These are phyloP conservation scores for Microctenopoma steveboyesi DNA, from an alignment of 2,797 vertebrate species.

Conservation along the genomic window DNA sequence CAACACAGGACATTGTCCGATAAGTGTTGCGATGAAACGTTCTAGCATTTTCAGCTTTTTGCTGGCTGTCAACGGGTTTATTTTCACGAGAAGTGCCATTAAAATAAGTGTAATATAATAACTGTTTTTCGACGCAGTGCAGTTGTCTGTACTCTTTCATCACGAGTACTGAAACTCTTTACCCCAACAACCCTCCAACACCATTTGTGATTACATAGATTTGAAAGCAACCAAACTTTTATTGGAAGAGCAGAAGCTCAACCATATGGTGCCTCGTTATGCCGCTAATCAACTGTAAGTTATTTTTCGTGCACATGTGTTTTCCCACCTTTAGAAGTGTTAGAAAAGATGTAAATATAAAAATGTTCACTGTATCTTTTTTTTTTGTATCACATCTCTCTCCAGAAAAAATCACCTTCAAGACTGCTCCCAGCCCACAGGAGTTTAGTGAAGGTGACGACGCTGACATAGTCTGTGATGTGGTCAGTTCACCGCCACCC, in stretches of 20 bases:
- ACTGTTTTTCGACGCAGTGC: not conserved
- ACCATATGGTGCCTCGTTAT: conserved; percentile 12
- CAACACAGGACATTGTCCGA: not conserved
- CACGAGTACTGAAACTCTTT: not conserved
- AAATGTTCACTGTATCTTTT: not conserved
- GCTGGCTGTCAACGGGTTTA: not conserved
- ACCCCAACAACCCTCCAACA: not conserved
- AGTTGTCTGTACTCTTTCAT: not conserved
- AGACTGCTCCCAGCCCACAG: conserved; percentile 90
- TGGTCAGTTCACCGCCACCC: conserved; percentile 92
- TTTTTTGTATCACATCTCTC: conserved; percentile 15
- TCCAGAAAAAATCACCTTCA: conserved; percentile 97
- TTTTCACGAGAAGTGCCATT: not conserved
- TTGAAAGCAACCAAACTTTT: conserved; percentile 1
- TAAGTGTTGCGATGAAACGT: not conserved
- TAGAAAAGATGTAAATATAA: not conserved
- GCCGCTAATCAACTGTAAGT: conserved; percentile 19
- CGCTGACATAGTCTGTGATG: conserved; percentile 92
- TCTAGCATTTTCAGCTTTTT: not conserved
- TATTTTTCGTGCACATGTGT: not conserved
- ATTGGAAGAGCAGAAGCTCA: conserved; percentile 22
- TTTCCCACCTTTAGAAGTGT: not conserved
- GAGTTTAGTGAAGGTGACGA: conserved; percentile 96
- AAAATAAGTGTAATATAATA: not conserved
- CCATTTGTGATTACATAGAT: conserved; percentile 16